Base-by-base conservation (phyloP, 1,140 invertebrate genomes). In the Pseudomyrmex pallidus region DNA sequence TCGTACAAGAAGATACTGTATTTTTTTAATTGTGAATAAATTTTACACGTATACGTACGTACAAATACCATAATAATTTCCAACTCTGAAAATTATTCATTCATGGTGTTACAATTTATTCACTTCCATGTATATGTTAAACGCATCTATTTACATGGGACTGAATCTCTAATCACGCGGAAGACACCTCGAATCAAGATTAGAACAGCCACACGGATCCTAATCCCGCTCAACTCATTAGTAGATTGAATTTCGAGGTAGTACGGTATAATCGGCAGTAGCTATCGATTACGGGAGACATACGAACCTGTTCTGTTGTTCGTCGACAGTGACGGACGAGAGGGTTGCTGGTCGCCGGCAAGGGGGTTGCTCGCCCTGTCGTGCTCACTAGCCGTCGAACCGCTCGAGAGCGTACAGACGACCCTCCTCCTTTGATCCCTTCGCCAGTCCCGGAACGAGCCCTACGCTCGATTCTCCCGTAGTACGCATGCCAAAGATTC, bases 221-320 rank as follows among this genome's bases (percentile, higher is more conserved):
- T 20, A 76, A 68, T 78, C 0, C 8, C 10, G 4, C 22, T 54
- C 12, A 15, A 35, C 15, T 63, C 10, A 35, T 54, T 12, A 7
- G 13, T 20, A 25, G n/a, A 57, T 48, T 7, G 20, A 59, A 15
- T 35, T 25, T 20, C 12, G 25, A 54, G 13, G 2, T 67, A 13
- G 22, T 22, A 12, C 10, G 5, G 10, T 62, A 48, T n/a, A 48
- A 73, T 59, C n/a, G 22, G n/a, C 20, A 48, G 22, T 20, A 35
- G 12, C 66, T 44, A 56, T 82, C 59, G 5, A 82, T 82, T 74
- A 52, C 22, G 12, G 35, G 25, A 10, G 12, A 50, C 22, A 2
- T 74, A 68, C 84, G 84, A 70, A 94, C 93, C 93, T 94, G 93
- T 93, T 94, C 91, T 93, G 93, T 88, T 93, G 91, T 94, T 94